A percentile compares a stretch with the other conserved stretches of the same genome.
phyloP scores from a whole-genome alignment of 2,113 vertebrate genomes.

The Cyrtonyx montezumae region DNA sequence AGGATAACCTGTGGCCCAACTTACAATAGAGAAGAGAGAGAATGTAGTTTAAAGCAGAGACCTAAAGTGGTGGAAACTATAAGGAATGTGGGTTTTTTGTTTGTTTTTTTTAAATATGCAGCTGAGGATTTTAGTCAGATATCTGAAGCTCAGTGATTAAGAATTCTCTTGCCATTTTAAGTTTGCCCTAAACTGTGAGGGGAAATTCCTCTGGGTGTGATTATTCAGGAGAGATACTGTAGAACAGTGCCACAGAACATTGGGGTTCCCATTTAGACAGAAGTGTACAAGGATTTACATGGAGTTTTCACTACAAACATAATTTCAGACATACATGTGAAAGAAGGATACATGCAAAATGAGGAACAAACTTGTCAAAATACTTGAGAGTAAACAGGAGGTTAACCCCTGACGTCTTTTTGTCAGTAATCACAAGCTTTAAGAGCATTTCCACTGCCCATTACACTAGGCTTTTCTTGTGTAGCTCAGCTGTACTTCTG shows the following conservation, averaged over 20 bases:
- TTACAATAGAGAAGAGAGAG: background rate
- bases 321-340: background rate
- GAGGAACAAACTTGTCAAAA: background rate
- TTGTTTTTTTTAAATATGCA: background rate
- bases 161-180: background rate
- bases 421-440: background rate
- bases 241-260: too few relatives aligned
- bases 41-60: background rate
- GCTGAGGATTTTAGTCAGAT: background rate
- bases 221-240: too few relatives aligned
- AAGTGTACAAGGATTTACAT: background rate
- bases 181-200: too few relatives aligned
- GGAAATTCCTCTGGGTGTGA: too few relatives aligned
- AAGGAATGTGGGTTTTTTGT: background rate
- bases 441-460: background rate
- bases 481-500: background rate
- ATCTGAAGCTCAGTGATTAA: background rate
- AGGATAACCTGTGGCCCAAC: background rate
- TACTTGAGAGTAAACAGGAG: background rate
- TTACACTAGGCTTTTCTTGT: background rate
- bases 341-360: background rate
- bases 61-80: background rate
- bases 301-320: background rate
- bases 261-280: background rate
- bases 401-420: background rate